Evolutionary conservation across 2,888 invertebrate species (phyloP), one percentile per base, ranked within the genome.

Genomic region (Entomobrya proxima): DNA sequence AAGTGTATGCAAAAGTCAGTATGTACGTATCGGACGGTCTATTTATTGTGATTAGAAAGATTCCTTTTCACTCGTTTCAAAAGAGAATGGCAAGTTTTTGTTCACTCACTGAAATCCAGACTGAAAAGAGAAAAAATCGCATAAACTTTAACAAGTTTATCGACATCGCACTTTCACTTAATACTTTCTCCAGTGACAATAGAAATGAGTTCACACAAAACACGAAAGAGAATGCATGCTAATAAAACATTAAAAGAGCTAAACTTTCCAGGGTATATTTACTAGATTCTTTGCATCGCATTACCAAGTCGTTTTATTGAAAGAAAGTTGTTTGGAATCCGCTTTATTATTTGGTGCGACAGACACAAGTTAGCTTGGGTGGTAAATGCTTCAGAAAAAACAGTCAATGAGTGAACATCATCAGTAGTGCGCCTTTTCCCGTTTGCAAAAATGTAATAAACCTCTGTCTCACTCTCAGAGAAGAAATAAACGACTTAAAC

Each of bases 131-230:
- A 64, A 37, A 64, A 64, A n/a, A 3, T 35, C 11, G n/a, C 30
- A 64, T 35, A 64, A 64, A 64, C 35, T 64, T 61, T 64, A 64
- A 64, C 35, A 64, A 64, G 64, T 64, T 35, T 64, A 64, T 64
- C 64, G 64, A 64, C 64, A 64, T 64, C 32, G n/a, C 37, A 18
- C 64, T 64, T 61, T 61, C 21, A 55, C 55, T 61, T 15, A 30
- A 11, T 37, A 32, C 35, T 64, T 15, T 64, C 35, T 35, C 64
- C 35, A 1, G 35, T 37, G 18, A 64, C 35, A 37, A 64, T 35
- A 18, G n/a, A 35, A 64, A 6, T 64, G 64, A 2, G 35, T n/a
- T n/a, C n/a, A n/a, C n/a, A n/a, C 35, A 27, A 32, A 64, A n/a
- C 64, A 64, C 35, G 35, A 18, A 64, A 35, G 37, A 64, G 64